Percentiles rank a stretch among this genome's conserved stretches.
Conservation (phyloP, 1,140 invertebrate species). For the Octopus sinensis region DNA sequence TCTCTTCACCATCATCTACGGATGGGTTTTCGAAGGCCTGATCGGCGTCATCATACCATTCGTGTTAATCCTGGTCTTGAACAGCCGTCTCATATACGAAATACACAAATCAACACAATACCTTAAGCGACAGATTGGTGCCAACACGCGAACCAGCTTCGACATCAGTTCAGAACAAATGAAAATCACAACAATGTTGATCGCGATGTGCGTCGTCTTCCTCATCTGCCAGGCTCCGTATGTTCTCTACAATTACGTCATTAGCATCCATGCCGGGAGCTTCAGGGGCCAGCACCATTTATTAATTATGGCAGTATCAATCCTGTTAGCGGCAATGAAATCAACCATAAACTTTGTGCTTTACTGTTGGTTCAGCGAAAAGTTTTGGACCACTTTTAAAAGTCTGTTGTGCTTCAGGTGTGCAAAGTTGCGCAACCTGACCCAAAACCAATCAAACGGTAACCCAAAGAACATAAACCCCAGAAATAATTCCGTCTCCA, state of each 20-base stretch:
- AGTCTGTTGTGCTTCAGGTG: conserved; percentile 62
- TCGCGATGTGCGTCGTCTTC: conserved; percentile 72
- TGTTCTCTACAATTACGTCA: conserved; percentile 58
- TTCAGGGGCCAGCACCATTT: background rate
- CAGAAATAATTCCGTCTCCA: background rate
- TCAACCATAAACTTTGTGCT: conserved; percentile 72
- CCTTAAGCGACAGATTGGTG: conserved; percentile 47
- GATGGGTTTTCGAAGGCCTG: conserved; percentile 65
- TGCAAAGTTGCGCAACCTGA: conserved; percentile 26
- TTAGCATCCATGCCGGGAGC: conserved; percentile 18
- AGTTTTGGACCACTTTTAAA: conserved; percentile 72
- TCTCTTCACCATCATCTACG: conserved; percentile 64
- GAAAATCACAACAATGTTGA: conserved; percentile 72
- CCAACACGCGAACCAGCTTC: conserved; percentile 38
- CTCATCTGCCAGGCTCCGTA: conserved; percentile 70
- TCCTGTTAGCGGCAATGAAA: conserved; percentile 69
- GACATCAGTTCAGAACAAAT: conserved; percentile 65
- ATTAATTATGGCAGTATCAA: conserved; percentile 49
- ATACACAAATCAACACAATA: conserved; percentile 59
- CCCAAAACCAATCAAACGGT: conserved; percentile 17
- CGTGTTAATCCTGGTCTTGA: conserved; percentile 67
- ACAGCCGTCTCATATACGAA: conserved; percentile 68
- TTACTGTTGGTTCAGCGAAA: conserved; percentile 75
- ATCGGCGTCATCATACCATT: conserved; percentile 68
- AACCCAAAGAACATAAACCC: conserved; percentile 22